Base-by-base conservation (phyloP, 2,113 vertebrate genomes). In the Tympanuchus pallidicinctus region DNA sequence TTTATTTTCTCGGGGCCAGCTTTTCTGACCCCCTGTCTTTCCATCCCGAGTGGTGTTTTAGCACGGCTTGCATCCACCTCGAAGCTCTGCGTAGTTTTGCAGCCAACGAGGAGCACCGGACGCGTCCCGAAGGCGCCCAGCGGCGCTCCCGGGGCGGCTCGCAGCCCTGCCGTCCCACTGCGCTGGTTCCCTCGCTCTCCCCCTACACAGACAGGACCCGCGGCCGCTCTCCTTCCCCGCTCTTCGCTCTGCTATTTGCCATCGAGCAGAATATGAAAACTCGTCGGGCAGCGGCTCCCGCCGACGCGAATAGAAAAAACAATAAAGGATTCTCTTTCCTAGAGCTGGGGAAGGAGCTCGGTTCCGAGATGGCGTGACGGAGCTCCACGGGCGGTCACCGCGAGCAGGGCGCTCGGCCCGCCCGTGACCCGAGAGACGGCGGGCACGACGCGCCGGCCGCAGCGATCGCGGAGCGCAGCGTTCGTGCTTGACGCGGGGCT, bases 21-120 rank as follows among this genome's bases (percentile, higher is more conserved):
- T 73, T 25, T 43, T 32, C 57, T 71, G 82, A 30, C 9, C 1
- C 70, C 4, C 65, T 30, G 89, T 59, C 54, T 84, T 63, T 20
- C 54, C 63, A 34, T 19, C 3, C 0, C 3, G 6, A 70, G 86
- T 0, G 52, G 42, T 14, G 9, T 61, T 81, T 66, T 13, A 36
- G 45, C 1, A 47, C 2, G 61, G 72, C 64, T 60, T 54, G 69
- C 40, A 9, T 66, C 42, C 52, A 12, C 52, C 69, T 5, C n/a
- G 21, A 47, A 48, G 50, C 16, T 27, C 52, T 2, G 22, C 30
- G 5, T 4, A 38, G 13, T 81, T 17, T 61, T 32, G 12, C 71
- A 6, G 47, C 43, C 10, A 25, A 34, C 78, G 76, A 15, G 50
- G 2, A 30, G 10, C 38, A 8, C n/a, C 54, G 42, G 48, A 0